A percentile compares a stretch with the other conserved stretches of the same genome.
These are phyloP conservation scores for Hestina assimilis DNA, from an alignment of 1,140 invertebrate species.

Conservation along the genomic window DNA sequence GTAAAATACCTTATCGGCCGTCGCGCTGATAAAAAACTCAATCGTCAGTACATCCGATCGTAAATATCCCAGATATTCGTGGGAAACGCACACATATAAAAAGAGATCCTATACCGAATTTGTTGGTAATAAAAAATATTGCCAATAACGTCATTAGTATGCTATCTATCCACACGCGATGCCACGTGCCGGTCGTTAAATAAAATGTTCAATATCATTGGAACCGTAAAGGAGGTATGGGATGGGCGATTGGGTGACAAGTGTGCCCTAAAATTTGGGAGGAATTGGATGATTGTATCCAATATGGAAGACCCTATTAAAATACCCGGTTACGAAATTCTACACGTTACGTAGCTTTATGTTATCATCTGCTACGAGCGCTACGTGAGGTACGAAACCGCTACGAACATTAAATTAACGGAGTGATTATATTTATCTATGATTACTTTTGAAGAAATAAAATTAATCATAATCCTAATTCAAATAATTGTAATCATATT, in stretches of 20 bases:
- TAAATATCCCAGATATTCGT: not conserved
- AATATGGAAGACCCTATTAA: conserved; percentile 26
- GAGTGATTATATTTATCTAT: conserved; percentile 10
- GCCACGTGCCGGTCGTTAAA: conserved; percentile 54
- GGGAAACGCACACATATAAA: not conserved
- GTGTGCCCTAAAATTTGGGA: conserved; percentile 48
- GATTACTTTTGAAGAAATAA: not conserved
- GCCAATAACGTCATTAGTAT: conserved; percentile 45
- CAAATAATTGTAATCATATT: too few relatives aligned
- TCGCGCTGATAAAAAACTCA: conserved; percentile 1
- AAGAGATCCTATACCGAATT: conserved; percentile 21
- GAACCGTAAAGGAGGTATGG: conserved; percentile 47
- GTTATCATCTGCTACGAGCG: conserved; percentile 32
- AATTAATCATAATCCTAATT: not conserved
- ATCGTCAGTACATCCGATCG: conserved; percentile 1
- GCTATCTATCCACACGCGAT: conserved; percentile 35
- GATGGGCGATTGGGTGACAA: conserved; percentile 57
- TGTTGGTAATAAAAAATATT: conserved; percentile 37
- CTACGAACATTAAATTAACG: conserved; percentile 10
- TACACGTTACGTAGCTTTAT: conserved; percentile 17
- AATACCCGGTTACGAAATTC: conserved; percentile 15
- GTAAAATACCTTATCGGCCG: not conserved
- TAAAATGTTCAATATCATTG: conserved; percentile 64
- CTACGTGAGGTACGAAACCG: conserved; percentile 56
- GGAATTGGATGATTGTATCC: too few relatives aligned